Base-by-base conservation (phyloP, 2,113 vertebrate species). In the Atractosteus spatula region DNA sequence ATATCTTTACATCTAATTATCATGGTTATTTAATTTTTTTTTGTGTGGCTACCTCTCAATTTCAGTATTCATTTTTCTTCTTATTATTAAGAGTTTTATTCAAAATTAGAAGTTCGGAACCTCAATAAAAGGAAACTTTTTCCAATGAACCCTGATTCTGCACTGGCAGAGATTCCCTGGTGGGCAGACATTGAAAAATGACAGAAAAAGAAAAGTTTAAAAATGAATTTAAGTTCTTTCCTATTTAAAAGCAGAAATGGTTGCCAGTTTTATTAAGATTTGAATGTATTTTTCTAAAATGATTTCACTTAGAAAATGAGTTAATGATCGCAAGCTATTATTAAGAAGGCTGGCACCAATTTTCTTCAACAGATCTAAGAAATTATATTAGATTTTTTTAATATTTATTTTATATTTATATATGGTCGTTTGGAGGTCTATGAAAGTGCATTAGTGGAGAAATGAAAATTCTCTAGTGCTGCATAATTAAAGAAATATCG, bases 1-100 rank as follows among this genome's bases (percentile, higher is more conserved):
- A 91, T 90, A 91, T 92, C 89, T 90, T 89, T 89, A 91, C 89
- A 91, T 92, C 90, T 91, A 87, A 90, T 91, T 92, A 88, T 91
- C 85, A 82, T 78, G 83, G 74, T 89, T 87, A 90, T 92, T 90
- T 91, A 78, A 88, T 88, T 89, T 88, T 89, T 89, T 87, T 64
- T 64, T 87, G 83, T 87, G 79, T 81, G 82, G 82, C 86, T 87
- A 91, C 90, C 87, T 91, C 90, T 93, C 88, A 91, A 89, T 92
- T 91, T 89, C 85, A 83, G 80, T 80, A 82, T 83, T 84, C 65
- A 55, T 78, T 79, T 82, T 75, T 73, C 65, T 85, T 82, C 47
- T 62, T 83, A 79, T 76, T 74, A 75, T 88, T 82, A 80, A 29
- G 74, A 79, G 71, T 81, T 76, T 79, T 83, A 83, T 86, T 89